Base-by-base conservation (phyloP, 2,797 vertebrate species). In the Myiotriccus ornatus region DNA sequence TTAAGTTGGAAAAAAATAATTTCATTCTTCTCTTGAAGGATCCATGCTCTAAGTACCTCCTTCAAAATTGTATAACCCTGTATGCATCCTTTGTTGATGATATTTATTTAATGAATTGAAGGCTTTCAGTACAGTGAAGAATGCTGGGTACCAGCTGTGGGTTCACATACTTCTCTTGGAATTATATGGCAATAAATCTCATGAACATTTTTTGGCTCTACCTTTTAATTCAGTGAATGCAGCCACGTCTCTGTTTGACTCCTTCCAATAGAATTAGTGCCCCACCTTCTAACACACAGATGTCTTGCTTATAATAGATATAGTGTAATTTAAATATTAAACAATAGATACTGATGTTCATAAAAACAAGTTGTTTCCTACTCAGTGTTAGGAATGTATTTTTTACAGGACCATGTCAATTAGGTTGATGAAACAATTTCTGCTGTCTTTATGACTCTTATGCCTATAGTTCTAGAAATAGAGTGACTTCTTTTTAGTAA, bases 321-420 rank as follows among this genome's bases (percentile, higher is more conserved):
- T 0, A 4, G 19, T 55, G 6, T 68, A 65, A 49, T 68, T 73
- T 77, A 44, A 60, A 32, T 74, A 80, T 28, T 49, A 62, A 79
- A 8, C 25, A 43, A 2, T 68, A 37, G 4, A 34, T 88, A 41
- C 14, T 44, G 27, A 73, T 39, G 12, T 68, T 68, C 11, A 24
- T 69, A 13, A 64, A 87, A 64, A 1, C 2, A 25, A 23, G 6
- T 8, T 34, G 9, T 80, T 90, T 56, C 11, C 14, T 14, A 27
- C 21, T 13, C 21, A 39, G 0, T 39, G 6, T 87, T 52, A 62
- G 46, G 57, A 47, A 35, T 37, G 0, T 14, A 1, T 14, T 12
- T 43, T 84, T 82, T 56, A 6, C 2, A 13, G 57, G 10, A 74
- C 14, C 28, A 37, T 46, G 4, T 55, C 39, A 59, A 15, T 62